Evolutionary conservation across 2,113 vertebrate genomes (phyloP).

Genomic region (Reinhardtius hippoglossoides): DNA sequence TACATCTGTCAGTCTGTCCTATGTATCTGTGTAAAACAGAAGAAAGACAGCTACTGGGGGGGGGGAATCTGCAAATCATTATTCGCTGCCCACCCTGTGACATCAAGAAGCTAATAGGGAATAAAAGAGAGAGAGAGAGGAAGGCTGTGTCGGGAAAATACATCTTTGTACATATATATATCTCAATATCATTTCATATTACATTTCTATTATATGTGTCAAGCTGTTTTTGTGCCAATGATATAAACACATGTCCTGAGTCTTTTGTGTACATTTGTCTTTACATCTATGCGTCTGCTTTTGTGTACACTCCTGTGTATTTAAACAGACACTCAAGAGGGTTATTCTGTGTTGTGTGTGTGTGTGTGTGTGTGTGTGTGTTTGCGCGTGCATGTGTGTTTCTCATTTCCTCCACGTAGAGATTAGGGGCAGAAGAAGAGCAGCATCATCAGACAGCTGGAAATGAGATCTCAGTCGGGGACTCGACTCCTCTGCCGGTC

Average conservation of each 20-base stretch:
- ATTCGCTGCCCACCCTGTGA: constrained; percentile 21
- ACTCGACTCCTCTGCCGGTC: constrained; percentile 46
- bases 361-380: constrained; percentile 51
- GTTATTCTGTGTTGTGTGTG: constrained; percentile 18
- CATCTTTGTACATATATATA: background rate
- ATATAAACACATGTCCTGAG: background rate
- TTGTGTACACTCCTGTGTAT: constrained; percentile 12
- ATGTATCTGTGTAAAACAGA: constrained; percentile 37
- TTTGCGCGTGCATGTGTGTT: constrained; percentile 58
- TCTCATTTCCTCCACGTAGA: constrained; percentile 75
- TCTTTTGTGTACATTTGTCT: background rate
- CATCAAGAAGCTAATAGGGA: constrained; percentile 54
- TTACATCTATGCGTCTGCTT: background rate
- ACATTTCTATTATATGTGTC: background rate
- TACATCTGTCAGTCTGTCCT: constrained; percentile 30
- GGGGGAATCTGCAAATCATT: constrained; percentile 62
- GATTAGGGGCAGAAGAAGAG: constrained; percentile 72
- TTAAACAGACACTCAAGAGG: constrained; percentile 33
- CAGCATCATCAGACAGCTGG: constrained; percentile 73
- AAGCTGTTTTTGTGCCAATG: background rate
- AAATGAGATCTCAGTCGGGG: constrained; percentile 76
- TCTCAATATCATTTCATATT: background rate
- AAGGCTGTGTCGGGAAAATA: too few species aligned
- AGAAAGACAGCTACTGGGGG: constrained; percentile 27
- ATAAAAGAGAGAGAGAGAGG: background rate